phyloP scores from a whole-genome alignment of 2,888 invertebrate genomes.

The Zygogramma bicolorata region DNA sequence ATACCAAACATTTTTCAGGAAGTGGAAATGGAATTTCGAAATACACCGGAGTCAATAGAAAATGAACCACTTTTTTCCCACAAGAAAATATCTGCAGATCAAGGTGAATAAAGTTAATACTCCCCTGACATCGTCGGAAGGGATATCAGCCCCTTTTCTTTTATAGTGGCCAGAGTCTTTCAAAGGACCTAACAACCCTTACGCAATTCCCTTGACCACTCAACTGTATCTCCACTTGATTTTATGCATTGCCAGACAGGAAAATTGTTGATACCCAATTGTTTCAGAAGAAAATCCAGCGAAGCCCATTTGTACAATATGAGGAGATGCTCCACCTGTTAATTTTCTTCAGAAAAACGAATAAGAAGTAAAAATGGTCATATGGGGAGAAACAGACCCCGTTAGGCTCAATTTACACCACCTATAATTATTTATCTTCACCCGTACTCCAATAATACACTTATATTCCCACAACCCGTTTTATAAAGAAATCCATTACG shows the following conservation, averaged over 20 bases:
- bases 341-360: too few relatives aligned
- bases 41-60: too few relatives aligned
- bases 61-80: too few relatives aligned
- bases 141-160: slow-evolving; percentile 25
- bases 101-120: not conserved
- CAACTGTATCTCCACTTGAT: slow-evolving; percentile 23
- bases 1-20: not conserved
- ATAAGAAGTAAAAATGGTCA: too few relatives aligned
- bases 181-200: slow-evolving; percentile 26
- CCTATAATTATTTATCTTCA: too few relatives aligned
- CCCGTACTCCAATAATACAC: too few relatives aligned
- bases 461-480: too few relatives aligned
- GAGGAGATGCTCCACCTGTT: too few relatives aligned
- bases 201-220: slow-evolving; percentile 35
- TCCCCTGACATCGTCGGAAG: slow-evolving; percentile 19
- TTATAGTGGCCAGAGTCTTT: slow-evolving; percentile 16
- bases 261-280: not conserved
- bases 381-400: too few relatives aligned
- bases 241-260: slow-evolving; percentile 26
- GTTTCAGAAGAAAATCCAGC: not conserved
- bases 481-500: too few relatives aligned
- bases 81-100: not conserved
- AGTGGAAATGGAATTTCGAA: too few relatives aligned
- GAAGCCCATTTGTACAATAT: not conserved
- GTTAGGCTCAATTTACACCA: too few relatives aligned